These are phyloP conservation scores for Atrichornis clamosus DNA, from an alignment of 2,113 vertebrate species.

Conservation along the genomic window DNA sequence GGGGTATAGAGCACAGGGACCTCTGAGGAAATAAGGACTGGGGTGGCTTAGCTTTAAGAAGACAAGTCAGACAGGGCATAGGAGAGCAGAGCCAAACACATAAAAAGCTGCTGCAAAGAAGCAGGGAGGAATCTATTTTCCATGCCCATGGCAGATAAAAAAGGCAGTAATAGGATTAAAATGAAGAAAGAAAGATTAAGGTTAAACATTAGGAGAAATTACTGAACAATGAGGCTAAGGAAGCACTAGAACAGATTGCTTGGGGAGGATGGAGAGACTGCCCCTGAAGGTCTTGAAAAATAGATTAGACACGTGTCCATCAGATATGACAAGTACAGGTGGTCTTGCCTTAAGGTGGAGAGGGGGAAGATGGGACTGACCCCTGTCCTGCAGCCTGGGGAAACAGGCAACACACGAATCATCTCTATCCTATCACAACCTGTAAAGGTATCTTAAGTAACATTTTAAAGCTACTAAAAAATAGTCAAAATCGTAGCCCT, in stretches of 20 bases:
- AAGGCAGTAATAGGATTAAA: constrained; percentile 51
- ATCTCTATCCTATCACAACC: neutral
- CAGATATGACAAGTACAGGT: neutral
- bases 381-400: neutral
- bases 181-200: constrained; percentile 49
- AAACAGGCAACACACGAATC: neutral
- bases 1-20: neutral
- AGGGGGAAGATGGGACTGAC: neutral
- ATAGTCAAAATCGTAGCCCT: neutral
- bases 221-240: constrained; percentile 24
- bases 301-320: constrained; percentile 10
- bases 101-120: neutral
- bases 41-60: neutral
- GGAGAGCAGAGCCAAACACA: neutral
- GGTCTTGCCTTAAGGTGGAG: neutral
- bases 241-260: constrained; percentile 42
- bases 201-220: constrained; percentile 60
- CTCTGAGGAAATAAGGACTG: neutral
- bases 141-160: constrained; percentile 28
- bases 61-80: neutral
- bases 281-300: neutral
- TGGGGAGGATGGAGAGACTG: neutral
- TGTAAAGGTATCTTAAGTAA: neutral
- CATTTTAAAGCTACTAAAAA: neutral
- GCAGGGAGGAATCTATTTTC: constrained; percentile 23